phyloP scores from a whole-genome alignment of 2,797 vertebrate species.

The Chromobotia macracanthus region DNA sequence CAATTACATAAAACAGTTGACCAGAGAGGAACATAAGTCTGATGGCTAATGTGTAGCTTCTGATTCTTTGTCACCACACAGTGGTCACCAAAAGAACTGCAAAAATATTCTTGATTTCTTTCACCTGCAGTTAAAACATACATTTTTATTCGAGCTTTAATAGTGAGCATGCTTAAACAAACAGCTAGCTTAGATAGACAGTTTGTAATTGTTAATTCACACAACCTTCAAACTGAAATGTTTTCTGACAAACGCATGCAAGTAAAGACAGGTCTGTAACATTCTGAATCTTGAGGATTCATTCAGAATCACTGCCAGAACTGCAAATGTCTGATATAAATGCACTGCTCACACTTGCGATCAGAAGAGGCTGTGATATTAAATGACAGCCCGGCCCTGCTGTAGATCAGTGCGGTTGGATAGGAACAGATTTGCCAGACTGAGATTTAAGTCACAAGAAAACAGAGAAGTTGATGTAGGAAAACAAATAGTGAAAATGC shows the following conservation, averaged over 20 bases:
- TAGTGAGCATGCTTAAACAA: conserved; percentile 15
- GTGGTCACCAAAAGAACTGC: conserved; percentile 43
- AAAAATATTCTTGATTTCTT: conserved; percentile 5
- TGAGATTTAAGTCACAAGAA: conserved; percentile 27
- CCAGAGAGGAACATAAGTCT: not conserved
- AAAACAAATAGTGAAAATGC: conserved; percentile 48
- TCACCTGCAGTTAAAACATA: not conserved
- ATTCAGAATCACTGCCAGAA: conserved; percentile 8
- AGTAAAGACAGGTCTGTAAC: conserved; percentile 30
- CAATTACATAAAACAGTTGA: not conserved
- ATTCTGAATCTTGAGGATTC: conserved; percentile 8
- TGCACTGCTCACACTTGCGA: not conserved
- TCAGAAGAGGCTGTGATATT: conserved; percentile 49
- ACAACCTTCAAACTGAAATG: conserved; percentile 29
- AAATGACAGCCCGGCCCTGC: conserved; percentile 47
- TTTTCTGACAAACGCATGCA: conserved; percentile 22
- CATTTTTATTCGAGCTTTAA: not conserved
- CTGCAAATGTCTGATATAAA: conserved; percentile 20
- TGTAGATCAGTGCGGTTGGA: conserved; percentile 33
- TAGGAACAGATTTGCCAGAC: conserved; percentile 50
- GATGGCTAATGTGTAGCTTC: not conserved
- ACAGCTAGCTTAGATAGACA: not conserved
- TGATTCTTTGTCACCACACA: conserved; percentile 39
- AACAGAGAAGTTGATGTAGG: conserved; percentile 22
- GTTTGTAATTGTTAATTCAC: conserved; percentile 17